phyloP scores from a whole-genome alignment of 2,888 invertebrate genomes.

The Clunio marinus region DNA sequence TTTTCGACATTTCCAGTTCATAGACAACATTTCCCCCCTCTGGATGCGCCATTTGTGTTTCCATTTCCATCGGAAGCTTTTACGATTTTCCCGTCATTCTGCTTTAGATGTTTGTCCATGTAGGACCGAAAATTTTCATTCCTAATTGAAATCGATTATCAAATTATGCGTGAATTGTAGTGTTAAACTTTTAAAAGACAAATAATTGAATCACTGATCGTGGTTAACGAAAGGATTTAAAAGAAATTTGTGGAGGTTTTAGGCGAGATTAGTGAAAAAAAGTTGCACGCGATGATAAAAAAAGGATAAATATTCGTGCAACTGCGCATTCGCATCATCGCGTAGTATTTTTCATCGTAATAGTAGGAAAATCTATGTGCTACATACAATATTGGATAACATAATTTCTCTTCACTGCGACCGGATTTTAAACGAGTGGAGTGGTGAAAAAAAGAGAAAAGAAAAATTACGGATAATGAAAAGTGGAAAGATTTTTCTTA shows the following conservation, averaged over 20 bases:
- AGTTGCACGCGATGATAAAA: conserved; percentile 33
- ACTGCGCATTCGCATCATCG: conserved; percentile 16
- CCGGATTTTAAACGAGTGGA: conserved; percentile 7
- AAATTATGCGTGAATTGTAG: no score
- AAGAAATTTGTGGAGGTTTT: neutral
- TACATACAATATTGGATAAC: conserved; percentile 21
- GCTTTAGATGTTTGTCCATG: conserved; percentile 6
- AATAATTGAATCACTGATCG: no score
- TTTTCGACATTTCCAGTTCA: conserved; percentile 4
- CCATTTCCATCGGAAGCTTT: no score
- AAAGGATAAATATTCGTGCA: conserved; percentile 2
- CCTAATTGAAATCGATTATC: no score
- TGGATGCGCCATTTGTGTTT: no score
- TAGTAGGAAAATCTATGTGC: conserved; percentile 26
- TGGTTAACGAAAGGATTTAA: no score
- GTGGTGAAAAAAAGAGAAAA: neutral
- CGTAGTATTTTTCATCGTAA: conserved; percentile 37
- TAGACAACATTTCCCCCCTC: neutral
- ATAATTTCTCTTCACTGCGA: conserved; percentile 9
- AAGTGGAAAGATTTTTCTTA: neutral
- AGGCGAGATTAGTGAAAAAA: neutral
- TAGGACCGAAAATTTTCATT: neutral
- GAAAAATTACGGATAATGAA: neutral
- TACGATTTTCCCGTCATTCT: conserved; percentile 4
- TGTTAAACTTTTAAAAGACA: no score